Conservation (phyloP, 2,888 invertebrate genomes). For the Trachelus tabidus region DNA sequence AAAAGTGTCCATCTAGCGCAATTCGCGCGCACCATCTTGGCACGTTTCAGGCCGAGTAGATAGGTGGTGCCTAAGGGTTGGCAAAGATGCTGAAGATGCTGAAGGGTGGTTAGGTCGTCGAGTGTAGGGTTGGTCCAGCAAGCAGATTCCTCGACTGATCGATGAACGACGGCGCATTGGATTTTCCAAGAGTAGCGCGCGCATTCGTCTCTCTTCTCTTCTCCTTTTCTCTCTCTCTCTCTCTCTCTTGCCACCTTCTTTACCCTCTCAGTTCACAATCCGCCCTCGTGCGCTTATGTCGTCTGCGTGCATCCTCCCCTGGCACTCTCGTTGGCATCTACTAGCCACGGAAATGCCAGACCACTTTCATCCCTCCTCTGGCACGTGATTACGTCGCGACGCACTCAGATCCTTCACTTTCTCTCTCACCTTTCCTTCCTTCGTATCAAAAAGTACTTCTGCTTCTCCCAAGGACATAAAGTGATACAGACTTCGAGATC, state of each 20-base stretch:
- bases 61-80: neutral
- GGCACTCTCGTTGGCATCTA: neutral
- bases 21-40: neutral
- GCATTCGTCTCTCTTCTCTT: constrained; percentile 43
- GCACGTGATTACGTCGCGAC: neutral
- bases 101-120: constrained; percentile 35
- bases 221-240: constrained; percentile 13
- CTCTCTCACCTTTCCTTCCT: neutral
- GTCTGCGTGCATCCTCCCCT: neutral
- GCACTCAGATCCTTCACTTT: neutral
- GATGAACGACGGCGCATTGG: constrained; percentile 47
- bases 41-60: neutral
- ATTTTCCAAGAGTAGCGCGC: constrained; percentile 50
- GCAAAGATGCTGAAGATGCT: neutral
- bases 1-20: neutral
- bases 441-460: neutral
- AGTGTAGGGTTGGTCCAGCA: constrained; percentile 57
- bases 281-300: constrained; percentile 31
- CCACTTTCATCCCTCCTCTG: neutral
- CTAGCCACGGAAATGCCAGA: neutral
- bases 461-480: neutral
- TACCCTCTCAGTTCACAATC: constrained; percentile 41
- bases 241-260: constrained; percentile 27
- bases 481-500: neutral
- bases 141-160: constrained; percentile 62